Conservation (phyloP, 2,888 invertebrate species). For the Seira musarum region DNA sequence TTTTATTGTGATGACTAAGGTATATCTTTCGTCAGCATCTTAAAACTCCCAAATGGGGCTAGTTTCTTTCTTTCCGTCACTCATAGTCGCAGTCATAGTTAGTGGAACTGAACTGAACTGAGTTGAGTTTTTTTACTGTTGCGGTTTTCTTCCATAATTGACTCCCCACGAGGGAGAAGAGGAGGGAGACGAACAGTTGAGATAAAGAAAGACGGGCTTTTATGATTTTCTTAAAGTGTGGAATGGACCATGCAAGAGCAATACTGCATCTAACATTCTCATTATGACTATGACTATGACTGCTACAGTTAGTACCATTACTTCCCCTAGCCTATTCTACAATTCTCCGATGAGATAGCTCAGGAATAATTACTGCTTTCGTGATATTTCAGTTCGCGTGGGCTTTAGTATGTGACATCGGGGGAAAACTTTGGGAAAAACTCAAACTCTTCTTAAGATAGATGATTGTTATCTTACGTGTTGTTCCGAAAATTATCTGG, state of each 20-base stretch:
- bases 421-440: no score
- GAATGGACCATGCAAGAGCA: neutral
- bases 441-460: no score
- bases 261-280: neutral
- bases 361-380: no score
- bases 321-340: no score
- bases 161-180: neutral
- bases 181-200: neutral
- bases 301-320: neutral
- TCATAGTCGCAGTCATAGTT: constrained; percentile 50
- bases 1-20: constrained; percentile 23
- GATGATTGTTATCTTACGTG: no score
- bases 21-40: constrained; percentile 41
- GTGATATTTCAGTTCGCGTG: no score
- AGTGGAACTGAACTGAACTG: constrained; percentile 5
- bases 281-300: neutral
- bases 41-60: constrained; percentile 3
- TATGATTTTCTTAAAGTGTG: neutral
- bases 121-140: neutral
- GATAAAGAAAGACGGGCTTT: neutral
- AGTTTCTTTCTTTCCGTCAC: constrained; percentile 13
- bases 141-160: constrained; percentile 16
- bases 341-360: no score
- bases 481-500: neutral
- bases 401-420: no score